Evolutionary conservation across 1,140 invertebrate species (phyloP).

Genomic region (Panagrolaimus sp.): DNA sequence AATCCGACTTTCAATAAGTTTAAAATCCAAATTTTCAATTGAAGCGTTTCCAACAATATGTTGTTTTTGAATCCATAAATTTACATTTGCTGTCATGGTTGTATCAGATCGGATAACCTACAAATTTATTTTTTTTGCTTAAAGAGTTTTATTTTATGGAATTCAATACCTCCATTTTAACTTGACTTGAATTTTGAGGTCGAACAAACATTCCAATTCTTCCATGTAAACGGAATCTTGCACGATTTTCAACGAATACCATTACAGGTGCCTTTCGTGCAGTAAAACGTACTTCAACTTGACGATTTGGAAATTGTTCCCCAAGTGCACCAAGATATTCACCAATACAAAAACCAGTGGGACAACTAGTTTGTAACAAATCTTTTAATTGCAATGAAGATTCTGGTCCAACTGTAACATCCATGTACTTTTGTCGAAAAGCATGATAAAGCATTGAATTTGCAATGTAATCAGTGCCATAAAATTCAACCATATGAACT

Average conservation of each 20-base stretch:
- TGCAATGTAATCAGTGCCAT: slow-evolving; percentile 55
- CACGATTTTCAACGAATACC: slow-evolving; percentile 56
- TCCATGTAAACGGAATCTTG: slow-evolving; percentile 54
- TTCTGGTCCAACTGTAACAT: slow-evolving; percentile 43
- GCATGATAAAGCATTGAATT: slow-evolving; percentile 60
- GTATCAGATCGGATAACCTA: slow-evolving; percentile 52
- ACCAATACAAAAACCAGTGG: slow-evolving; percentile 54
- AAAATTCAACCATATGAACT: slow-evolving; percentile 57
- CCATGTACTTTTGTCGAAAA: slow-evolving; percentile 53
- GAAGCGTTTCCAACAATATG: slow-evolving; percentile 48
- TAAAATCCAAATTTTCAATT: slow-evolving; percentile 58
- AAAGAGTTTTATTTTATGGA: background rate
- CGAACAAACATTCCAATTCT: slow-evolving; percentile 54
- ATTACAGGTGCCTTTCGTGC: slow-evolving; percentile 57
- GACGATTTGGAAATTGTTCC: slow-evolving; percentile 51
- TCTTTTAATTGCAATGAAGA: slow-evolving; percentile 49
- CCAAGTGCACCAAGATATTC: slow-evolving; percentile 55
- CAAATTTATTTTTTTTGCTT: background rate
- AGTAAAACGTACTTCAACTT: slow-evolving; percentile 56
- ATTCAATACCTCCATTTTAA: slow-evolving; percentile 37
- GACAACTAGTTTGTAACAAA: slow-evolving; percentile 51
- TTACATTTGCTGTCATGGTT: slow-evolving; percentile 58
- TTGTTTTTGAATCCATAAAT: slow-evolving; percentile 47
- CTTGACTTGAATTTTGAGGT: slow-evolving; percentile 35
- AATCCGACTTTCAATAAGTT: slow-evolving; percentile 47